A percentile compares a stretch with the other conserved stretches of the same genome.
Evolutionary conservation across 2,113 vertebrate species (phyloP).

Genomic region (Lasiurus borealis): DNA sequence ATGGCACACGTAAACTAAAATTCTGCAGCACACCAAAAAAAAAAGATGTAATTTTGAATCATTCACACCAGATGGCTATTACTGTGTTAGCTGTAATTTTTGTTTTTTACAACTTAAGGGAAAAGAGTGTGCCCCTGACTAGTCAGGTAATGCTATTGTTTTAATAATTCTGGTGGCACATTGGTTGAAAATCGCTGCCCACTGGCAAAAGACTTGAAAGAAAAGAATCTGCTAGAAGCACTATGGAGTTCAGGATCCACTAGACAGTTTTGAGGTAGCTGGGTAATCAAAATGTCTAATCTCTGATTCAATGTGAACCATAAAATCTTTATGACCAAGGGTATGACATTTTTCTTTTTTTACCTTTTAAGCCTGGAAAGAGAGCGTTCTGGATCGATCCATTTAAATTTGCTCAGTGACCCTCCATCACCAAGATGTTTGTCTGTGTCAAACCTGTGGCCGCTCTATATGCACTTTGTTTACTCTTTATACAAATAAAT

Average conservation of each 20-base stretch:
- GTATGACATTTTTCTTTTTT: conserved; percentile 13
- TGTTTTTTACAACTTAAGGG: background rate
- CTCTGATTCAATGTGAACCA: conserved; percentile 45
- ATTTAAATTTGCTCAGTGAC: background rate
- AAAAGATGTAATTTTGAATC: background rate
- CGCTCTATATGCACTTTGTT: conserved; percentile 88
- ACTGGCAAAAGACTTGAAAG: conserved; percentile 24
- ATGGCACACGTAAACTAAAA: background rate
- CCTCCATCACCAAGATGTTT: conserved; percentile 70
- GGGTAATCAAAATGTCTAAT: background rate
- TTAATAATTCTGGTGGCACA: background rate
- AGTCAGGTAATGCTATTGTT: background rate
- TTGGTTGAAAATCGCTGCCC: background rate
- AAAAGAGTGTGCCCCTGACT: background rate
- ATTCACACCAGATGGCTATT: background rate
- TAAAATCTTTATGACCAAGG: conserved; percentile 8
- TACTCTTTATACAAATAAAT: conserved; percentile 89
- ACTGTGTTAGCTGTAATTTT: background rate
- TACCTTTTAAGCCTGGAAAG: conserved; percentile 14
- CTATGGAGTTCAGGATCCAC: background rate
- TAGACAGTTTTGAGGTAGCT: background rate
- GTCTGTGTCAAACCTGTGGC: conserved; percentile 78
- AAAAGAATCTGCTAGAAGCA: background rate
- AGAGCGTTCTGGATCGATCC: conserved; percentile 20
- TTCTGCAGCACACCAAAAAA: no score